Evolutionary conservation across 2,888 invertebrate genomes (phyloP), one percentile per base, ranked within the genome.

Genomic region (Sepioteuthis lessoniana): DNA sequence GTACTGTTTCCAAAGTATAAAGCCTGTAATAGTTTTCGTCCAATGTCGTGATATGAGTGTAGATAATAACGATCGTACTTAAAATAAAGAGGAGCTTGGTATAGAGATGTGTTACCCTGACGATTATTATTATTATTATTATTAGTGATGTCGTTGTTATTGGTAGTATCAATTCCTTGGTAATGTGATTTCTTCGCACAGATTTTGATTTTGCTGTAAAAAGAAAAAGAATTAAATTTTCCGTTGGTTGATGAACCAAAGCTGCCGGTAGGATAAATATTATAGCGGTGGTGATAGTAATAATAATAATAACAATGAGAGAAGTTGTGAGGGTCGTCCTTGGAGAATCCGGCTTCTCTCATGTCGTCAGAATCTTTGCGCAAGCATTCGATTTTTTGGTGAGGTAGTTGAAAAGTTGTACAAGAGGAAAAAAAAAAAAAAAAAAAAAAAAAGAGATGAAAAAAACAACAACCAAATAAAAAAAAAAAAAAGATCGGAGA

Each of bases 241-340:
- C 55, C 25, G 55, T 0, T 21, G n/a, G 13, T 5, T 10, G 76
- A 76, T n/a, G n/a, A 76, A 16, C 16, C 13, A n/a, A n/a, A 76
- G 76, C 76, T 76, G n/a, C n/a, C 76, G 76, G 16, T 76, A 35
- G 76, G n/a, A 76, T n/a, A 76, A n/a, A 76, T 35, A 76, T 35
- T 35, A 76, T 10, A 76, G 10, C n/a, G 76, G 25, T 31, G 76
- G 28, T 76, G n/a, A 76, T 76, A 76, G 25, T 76, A 76, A 76
- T 76, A 76, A n/a, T 76, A 25, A 76, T 76, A 76, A 76, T 76
- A 76, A 35, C n/a, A 76, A 76, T n/a, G n/a, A 13, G 76, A 76
- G n/a, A n/a, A 35, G 76, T 76, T 76, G 76, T 76, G n/a, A n/a
- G 76, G 76, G n/a, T 76, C 76, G 35, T 76, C 76, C 76, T 76